A percentile compares a stretch with the other conserved stretches of the same genome.
Evolutionary conservation across 2,888 invertebrate species (phyloP).

Genomic region (Melanophora roralis): DNA sequence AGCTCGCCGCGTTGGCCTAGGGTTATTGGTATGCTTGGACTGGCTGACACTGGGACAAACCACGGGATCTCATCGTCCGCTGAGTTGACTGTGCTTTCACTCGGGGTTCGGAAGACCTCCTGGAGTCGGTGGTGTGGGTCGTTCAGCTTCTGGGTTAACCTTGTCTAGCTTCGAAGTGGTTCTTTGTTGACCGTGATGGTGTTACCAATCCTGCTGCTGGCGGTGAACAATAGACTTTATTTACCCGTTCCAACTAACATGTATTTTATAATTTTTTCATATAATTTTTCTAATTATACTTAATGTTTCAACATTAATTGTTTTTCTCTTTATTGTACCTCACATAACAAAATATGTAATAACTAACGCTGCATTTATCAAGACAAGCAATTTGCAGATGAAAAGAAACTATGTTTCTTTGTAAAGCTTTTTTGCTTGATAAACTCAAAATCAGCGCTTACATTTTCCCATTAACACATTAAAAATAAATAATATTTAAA

Average conservation of each 20-base stretch:
- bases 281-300: conserved; percentile 39
- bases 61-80: no score
- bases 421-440: conserved; percentile 23
- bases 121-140: no score
- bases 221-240: conserved; percentile 70
- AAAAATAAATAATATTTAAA: conserved; percentile 22
- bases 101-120: no score
- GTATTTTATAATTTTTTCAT: conserved; percentile 41
- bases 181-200: no score
- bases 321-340: conserved; percentile 1
- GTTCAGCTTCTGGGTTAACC: no score
- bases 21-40: no score
- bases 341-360: no score
- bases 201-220: conserved; percentile 78
- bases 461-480: conserved; percentile 38
- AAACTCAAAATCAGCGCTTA: conserved; percentile 20
- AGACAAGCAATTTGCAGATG: not conserved
- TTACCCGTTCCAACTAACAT: conserved; percentile 2
- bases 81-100: no score
- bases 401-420: conserved; percentile 2
- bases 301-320: conserved; percentile 29
- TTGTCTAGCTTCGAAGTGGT: no score
- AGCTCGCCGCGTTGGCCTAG: no score
- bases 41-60: no score
- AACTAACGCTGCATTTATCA: conserved; percentile 51